Evolutionary conservation across 2,888 invertebrate species (phyloP).

Genomic region (Ormia ochracea): DNA sequence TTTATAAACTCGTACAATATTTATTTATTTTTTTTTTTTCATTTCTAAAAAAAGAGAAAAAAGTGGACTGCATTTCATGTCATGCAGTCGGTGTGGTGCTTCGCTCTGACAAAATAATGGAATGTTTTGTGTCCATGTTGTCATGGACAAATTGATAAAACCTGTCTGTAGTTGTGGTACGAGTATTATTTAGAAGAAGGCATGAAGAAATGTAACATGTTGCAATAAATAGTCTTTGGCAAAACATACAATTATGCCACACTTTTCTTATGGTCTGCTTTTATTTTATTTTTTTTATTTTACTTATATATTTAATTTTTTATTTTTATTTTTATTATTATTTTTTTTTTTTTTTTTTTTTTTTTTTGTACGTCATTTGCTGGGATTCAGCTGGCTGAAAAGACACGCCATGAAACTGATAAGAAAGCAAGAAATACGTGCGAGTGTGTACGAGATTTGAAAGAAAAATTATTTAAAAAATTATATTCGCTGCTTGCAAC

Average conservation of each 20-base stretch:
- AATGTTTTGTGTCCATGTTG: conserved; percentile 40
- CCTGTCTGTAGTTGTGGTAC: conserved; percentile 16
- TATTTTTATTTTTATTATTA: neutral
- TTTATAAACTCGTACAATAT: too few relatives aligned
- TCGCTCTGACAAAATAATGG: conserved; percentile 43
- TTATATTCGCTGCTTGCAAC: neutral
- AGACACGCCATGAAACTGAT: neutral
- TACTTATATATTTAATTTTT: neutral
- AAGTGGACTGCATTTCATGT: conserved; percentile 25
- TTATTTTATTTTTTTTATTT: too few relatives aligned
- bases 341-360: neutral
- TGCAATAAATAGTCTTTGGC: conserved; percentile 24
- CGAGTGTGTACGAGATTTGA: neutral
- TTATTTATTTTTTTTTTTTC: neutral
- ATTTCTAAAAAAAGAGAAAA: neutral
- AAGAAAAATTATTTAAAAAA: neutral
- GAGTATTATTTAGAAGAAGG: conserved; percentile 10
- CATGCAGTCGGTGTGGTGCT: conserved; percentile 26
- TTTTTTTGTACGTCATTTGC: conserved; percentile 3
- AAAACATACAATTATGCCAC: conserved; percentile 49
- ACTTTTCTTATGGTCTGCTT: conserved; percentile 12
- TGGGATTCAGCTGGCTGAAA: conserved; percentile 5
- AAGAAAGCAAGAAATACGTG: neutral
- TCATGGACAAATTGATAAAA: conserved; percentile 54
- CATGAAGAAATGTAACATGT: conserved; percentile 32